Percentiles rank a stretch among this genome's conserved stretches.
Evolutionary conservation across 2,888 invertebrate species (phyloP).

Genomic region (Caenorhabditis sp.): DNA sequence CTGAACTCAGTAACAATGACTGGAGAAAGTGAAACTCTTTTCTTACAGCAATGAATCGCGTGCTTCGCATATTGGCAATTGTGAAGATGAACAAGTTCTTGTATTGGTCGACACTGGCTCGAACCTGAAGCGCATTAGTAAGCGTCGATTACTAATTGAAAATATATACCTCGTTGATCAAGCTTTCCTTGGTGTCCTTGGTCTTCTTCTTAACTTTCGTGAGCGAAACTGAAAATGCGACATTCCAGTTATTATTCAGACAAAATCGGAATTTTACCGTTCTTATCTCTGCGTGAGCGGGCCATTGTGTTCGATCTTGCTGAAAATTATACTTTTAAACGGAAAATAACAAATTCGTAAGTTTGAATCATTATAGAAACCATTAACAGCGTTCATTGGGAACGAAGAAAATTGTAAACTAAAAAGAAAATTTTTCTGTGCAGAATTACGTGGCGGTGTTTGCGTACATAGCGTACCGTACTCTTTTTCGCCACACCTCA

Average conservation of each 20-base stretch:
- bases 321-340: constrained; percentile 9
- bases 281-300: constrained; percentile 58
- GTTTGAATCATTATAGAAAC: neutral
- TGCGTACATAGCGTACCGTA: neutral
- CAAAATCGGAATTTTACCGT: constrained; percentile 14
- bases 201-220: constrained; percentile 96
- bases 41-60: constrained; percentile 87
- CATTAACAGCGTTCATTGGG: neutral
- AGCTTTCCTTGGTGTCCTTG: constrained; percentile 88
- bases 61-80: constrained; percentile 92
- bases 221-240: constrained; percentile 85
- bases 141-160: too few species aligned
- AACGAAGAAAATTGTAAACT: constrained; percentile 9
- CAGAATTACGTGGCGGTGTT: neutral
- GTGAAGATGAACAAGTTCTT: constrained; percentile 90
- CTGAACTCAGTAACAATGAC: constrained; percentile 49
- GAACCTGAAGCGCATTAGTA: constrained; percentile 83
- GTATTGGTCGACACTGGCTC: constrained; percentile 88
- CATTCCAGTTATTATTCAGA: neutral
- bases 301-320: constrained; percentile 36
- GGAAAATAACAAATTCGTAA: neutral
- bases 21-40: neutral
- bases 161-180: constrained; percentile 85
- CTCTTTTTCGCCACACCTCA: too few species aligned
- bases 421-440: neutral